Conservation (phyloP, 2,888 invertebrate species). For the Agrochola circellaris region DNA sequence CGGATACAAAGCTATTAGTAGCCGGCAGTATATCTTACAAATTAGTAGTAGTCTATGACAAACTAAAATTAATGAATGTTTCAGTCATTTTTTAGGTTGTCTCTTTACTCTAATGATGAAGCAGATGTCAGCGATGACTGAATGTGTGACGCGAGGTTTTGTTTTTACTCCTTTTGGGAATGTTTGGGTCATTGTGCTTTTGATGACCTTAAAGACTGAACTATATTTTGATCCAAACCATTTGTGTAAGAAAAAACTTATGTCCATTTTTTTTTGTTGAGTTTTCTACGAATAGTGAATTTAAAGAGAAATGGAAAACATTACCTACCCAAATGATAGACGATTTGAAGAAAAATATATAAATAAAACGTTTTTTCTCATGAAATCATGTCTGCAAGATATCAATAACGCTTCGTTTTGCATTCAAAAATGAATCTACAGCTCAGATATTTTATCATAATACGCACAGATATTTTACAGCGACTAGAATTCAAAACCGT, state of each 20-base stretch:
- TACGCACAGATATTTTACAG: not conserved
- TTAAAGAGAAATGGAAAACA: not conserved
- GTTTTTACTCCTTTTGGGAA: slow-evolving; percentile 67
- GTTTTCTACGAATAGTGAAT: not conserved
- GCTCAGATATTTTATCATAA: slow-evolving; percentile 11
- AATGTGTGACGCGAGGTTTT: slow-evolving; percentile 73
- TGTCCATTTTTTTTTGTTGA: not conserved
- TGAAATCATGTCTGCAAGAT: slow-evolving; percentile 8
- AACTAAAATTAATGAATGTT: slow-evolving; percentile 87
- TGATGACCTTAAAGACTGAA: slow-evolving; percentile 21
- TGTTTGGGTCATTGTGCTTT: slow-evolving; percentile 70
- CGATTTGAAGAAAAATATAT: not conserved
- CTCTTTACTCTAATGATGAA: slow-evolving; percentile 82
- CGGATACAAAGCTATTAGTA: slow-evolving; percentile 87
- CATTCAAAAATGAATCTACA: slow-evolving; percentile 6
- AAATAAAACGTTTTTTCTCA: not conserved
- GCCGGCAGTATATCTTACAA: slow-evolving; percentile 87
- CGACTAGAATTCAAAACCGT: slow-evolving; percentile 9
- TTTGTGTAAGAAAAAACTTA: not conserved
- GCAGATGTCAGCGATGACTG: slow-evolving; percentile 84
- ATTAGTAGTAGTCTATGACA: slow-evolving; percentile 89
- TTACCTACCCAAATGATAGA: not conserved
- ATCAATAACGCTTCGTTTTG: slow-evolving; percentile 9
- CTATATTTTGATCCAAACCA: not conserved
- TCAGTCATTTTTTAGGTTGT: slow-evolving; percentile 80